phyloP scores from a whole-genome alignment of 2,888 invertebrate species.

The Didymodactylos carnosus region DNA sequence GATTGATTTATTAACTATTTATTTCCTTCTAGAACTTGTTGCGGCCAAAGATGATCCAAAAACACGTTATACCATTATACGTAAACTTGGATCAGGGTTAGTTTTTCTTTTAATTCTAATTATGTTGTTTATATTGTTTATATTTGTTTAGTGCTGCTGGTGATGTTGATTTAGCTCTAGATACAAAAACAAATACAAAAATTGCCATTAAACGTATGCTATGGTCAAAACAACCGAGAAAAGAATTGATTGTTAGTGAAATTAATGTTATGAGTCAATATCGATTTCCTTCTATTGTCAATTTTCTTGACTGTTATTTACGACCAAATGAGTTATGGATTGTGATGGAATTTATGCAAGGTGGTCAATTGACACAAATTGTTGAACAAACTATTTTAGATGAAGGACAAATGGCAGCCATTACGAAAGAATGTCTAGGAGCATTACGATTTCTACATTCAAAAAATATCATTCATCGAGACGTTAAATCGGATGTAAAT shows the following conservation, averaged over 20 bases:
- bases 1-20: background rate
- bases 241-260: constrained; percentile 82
- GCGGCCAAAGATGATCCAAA: constrained; percentile 4
- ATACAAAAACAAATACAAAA: constrained; percentile 48
- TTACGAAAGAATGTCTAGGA: constrained; percentile 29
- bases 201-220: constrained; percentile 94
- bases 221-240: constrained; percentile 74
- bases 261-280: constrained; percentile 39
- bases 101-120: background rate
- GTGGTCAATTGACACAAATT: constrained; percentile 84
- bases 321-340: constrained; percentile 73
- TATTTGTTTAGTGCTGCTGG: constrained; percentile 51
- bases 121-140: background rate
- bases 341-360: constrained; percentile 70
- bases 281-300: constrained; percentile 55
- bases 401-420: constrained; percentile 83
- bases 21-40: background rate
- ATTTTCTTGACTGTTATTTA: constrained; percentile 79
- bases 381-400: constrained; percentile 92
- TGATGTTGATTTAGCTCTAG: constrained; percentile 69
- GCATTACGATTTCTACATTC: constrained; percentile 15
- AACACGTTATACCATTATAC: constrained; percentile 2
- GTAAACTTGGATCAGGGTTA: constrained; percentile 13
- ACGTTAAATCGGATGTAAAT: constrained; percentile 84
- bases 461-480: constrained; percentile 67